A percentile compares a stretch with the other conserved stretches of the same genome.
These are phyloP conservation scores for Pectinophora gossypiella DNA, from an alignment of 1,140 invertebrate species.

Conservation along the genomic window DNA sequence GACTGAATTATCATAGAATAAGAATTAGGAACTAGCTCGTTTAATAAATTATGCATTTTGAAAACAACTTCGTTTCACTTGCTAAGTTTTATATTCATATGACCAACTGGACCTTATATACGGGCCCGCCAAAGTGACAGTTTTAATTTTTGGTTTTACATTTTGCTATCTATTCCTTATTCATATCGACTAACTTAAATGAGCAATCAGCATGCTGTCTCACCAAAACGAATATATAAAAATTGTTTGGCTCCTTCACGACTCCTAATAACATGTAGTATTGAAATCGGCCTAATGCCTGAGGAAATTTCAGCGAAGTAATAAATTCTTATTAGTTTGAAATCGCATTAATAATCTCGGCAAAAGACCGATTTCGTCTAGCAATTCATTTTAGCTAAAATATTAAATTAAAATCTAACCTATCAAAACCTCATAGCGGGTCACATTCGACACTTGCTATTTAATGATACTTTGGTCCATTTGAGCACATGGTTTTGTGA, in stretches of 20 bases:
- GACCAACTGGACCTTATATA: background rate
- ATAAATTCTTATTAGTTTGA: too few species aligned
- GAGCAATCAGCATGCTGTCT: background rate
- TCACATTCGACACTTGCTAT: background rate
- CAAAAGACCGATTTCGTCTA: background rate
- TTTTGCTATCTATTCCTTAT: background rate
- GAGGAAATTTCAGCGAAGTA: too few species aligned
- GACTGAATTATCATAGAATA: constrained; percentile 10
- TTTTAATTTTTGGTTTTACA: background rate
- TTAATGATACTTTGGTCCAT: background rate
- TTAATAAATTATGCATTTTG: constrained; percentile 37
- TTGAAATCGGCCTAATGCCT: background rate
- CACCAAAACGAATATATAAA: background rate
- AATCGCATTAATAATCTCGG: background rate
- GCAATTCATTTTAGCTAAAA: background rate
- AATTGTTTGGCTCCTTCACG: background rate
- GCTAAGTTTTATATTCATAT: constrained; percentile 10
- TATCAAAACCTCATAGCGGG: background rate
- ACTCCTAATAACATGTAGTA: background rate
- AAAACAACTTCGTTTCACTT: constrained; percentile 17
- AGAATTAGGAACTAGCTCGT: constrained; percentile 32
- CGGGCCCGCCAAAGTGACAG: background rate
- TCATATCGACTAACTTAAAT: background rate
- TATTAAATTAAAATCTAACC: background rate
- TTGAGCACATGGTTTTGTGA: constrained; percentile 2